These are phyloP conservation scores for Trichomycterus rosablanca DNA, from an alignment of 2,113 vertebrate species.

Conservation along the genomic window DNA sequence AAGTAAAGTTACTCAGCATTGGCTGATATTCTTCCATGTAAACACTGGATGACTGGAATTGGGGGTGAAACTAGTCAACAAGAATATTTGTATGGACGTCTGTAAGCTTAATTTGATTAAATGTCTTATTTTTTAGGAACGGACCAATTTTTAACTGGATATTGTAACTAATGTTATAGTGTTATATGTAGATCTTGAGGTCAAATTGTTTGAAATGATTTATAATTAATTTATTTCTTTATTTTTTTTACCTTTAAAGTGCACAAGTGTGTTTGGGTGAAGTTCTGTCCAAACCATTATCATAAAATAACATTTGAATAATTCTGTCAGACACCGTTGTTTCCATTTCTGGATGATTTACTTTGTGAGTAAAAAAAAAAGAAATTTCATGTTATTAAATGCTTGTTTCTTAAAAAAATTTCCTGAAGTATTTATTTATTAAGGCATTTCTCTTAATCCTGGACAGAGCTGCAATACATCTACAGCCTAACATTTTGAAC, in stretches of 20 bases:
- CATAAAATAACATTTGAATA: conserved; percentile 66
- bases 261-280: conserved; percentile 77
- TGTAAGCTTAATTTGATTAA: conserved; percentile 48
- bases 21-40: not conserved
- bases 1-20: not conserved
- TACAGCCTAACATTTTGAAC: not conserved
- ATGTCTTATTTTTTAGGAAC: conserved; percentile 57
- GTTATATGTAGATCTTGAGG: conserved; percentile 55
- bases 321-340: too few species aligned
- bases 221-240: conserved; percentile 19
- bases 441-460: not conserved
- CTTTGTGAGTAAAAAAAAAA: conserved; percentile 69
- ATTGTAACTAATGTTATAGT: conserved; percentile 53
- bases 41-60: not conserved
- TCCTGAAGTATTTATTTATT: not conserved
- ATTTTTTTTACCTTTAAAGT: conserved; percentile 61
- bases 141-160: conserved; percentile 59
- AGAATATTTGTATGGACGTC: conserved; percentile 56
- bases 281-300: conserved; percentile 55
- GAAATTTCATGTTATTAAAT: conserved; percentile 65
- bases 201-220: too few species aligned
- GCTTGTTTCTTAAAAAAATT: conserved; percentile 52
- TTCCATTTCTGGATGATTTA: conserved; percentile 75
- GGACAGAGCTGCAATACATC: not conserved
- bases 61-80: not conserved